phyloP scores from a whole-genome alignment of 2,797 vertebrate genomes.

The Xenopus petersii region DNA sequence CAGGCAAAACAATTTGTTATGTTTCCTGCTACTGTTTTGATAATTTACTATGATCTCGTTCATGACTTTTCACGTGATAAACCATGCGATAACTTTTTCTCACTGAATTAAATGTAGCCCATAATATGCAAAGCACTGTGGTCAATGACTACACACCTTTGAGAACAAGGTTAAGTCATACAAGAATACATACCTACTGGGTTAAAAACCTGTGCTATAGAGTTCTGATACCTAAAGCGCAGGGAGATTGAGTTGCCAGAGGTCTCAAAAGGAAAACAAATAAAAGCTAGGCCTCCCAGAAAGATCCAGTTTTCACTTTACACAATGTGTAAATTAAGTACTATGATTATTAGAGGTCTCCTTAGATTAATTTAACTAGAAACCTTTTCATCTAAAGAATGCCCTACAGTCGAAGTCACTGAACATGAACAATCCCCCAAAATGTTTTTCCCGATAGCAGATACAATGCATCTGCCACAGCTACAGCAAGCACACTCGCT shows the following conservation, averaged over 20 bases:
- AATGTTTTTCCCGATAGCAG: slow-evolving; percentile 2
- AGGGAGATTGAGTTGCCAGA: slow-evolving; percentile 8
- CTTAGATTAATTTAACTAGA: slow-evolving; percentile 19
- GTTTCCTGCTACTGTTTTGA: no score
- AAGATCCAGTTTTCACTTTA: background rate
- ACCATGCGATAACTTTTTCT: no score
- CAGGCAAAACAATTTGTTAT: no score
- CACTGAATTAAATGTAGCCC: no score
- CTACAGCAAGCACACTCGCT: background rate
- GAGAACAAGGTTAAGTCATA: no score
- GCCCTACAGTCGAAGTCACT: slow-evolving; percentile 6
- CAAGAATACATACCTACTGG: no score
- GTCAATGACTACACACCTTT: no score
- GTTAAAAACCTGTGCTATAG: no score
- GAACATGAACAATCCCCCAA: background rate
- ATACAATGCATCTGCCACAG: slow-evolving; percentile 18
- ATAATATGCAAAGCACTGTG: no score
- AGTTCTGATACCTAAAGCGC: no score
- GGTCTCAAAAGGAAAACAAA: slow-evolving; percentile 3
- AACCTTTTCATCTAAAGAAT: slow-evolving; percentile 12
- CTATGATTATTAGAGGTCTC: slow-evolving; percentile 26
- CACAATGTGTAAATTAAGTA: slow-evolving; percentile 29
- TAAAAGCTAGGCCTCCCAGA: background rate
- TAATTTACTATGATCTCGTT: no score
- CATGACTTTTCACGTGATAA: no score